Conservation (phyloP, 2,113 vertebrate species). For the Corythornis madagascariensis region DNA sequence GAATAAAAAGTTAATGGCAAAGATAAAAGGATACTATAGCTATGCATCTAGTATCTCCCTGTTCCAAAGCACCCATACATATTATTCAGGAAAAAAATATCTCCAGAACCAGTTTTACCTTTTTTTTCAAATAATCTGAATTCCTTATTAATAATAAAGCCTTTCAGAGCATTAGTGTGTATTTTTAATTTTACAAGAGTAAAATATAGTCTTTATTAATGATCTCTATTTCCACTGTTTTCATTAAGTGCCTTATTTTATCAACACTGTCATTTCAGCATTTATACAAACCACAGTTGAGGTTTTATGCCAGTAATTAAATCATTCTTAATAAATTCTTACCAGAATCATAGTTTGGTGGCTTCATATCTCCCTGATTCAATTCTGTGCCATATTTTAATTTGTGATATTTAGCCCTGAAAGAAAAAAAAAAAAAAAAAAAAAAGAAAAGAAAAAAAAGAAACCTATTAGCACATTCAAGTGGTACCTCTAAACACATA, state of each 20-base stretch:
- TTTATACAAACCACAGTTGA: not conserved
- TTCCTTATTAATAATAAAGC: not conserved
- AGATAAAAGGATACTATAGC: not conserved
- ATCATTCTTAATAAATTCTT: conserved; percentile 65
- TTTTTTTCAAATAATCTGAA: not conserved
- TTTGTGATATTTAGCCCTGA: conserved; percentile 98
- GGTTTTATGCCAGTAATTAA: not conserved
- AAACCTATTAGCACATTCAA: conserved; percentile 49
- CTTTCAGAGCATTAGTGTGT: not conserved
- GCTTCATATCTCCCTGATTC: conserved; percentile 98
- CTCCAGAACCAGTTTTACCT: not conserved
- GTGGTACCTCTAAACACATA: not conserved
- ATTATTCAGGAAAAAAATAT: not conserved
- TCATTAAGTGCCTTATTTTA: not conserved
- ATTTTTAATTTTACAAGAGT: not conserved
- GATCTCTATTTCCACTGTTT: not conserved
- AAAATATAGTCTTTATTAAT: not conserved
- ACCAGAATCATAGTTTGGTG: conserved; percentile 98
- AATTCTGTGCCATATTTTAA: conserved; percentile 98
- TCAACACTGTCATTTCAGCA: not conserved
- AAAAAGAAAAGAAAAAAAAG: conserved; percentile 16
- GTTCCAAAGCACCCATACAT: not conserved
- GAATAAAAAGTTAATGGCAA: no score
- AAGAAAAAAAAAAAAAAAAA: conserved; percentile 17
- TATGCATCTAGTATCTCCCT: not conserved